Conservation (phyloP, 2,888 invertebrate species). For the Cryptocephalus moraei region DNA sequence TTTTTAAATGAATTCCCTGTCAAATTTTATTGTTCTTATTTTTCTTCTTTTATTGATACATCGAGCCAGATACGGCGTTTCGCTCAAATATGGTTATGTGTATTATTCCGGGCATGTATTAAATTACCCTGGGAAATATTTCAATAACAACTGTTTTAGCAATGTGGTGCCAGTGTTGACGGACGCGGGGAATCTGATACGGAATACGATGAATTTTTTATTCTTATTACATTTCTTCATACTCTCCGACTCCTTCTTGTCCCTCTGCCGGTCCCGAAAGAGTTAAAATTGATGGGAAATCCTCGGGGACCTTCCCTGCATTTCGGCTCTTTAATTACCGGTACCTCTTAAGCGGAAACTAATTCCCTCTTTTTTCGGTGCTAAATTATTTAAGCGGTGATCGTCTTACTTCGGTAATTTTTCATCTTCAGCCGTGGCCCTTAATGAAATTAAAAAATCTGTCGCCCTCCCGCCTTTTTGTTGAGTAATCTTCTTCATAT, state of each 20-base stretch:
- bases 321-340: slow-evolving; percentile 32
- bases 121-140: too few species aligned
- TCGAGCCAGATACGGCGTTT: slow-evolving; percentile 13
- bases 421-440: slow-evolving; percentile 24
- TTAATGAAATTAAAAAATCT: slow-evolving; percentile 30
- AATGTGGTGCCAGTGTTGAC: too few species aligned
- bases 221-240: too few species aligned
- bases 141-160: too few species aligned
- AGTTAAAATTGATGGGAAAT: slow-evolving; percentile 30
- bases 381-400: slow-evolving; percentile 31
- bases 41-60: slow-evolving; percentile 29
- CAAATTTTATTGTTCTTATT: slow-evolving; percentile 31
- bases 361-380: slow-evolving; percentile 19
- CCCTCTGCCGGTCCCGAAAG: slow-evolving; percentile 1
- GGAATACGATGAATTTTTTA: too few species aligned
- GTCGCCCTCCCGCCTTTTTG: slow-evolving; percentile 17
- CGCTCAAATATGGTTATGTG: background rate
- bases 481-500: slow-evolving; percentile 21
- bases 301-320: slow-evolving; percentile 30
- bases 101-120: too few species aligned
- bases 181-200: too few species aligned
- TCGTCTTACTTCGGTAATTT: slow-evolving; percentile 27
- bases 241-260: too few species aligned
- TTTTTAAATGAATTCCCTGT: slow-evolving; percentile 29
- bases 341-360: slow-evolving; percentile 23